These are phyloP conservation scores for Sphaeridia pumilis DNA, from an alignment of 2,888 invertebrate species.

Conservation along the genomic window DNA sequence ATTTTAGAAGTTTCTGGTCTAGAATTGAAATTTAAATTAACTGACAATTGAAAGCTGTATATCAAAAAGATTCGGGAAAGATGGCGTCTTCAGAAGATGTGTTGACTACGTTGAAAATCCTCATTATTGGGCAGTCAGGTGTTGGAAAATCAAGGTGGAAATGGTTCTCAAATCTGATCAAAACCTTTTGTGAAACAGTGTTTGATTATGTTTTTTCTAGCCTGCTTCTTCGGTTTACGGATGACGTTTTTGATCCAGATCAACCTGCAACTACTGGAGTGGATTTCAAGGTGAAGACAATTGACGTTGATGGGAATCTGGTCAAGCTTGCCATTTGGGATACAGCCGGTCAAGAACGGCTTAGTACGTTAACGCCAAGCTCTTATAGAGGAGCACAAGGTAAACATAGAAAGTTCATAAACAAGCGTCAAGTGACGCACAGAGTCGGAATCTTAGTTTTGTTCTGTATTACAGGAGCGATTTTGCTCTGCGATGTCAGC, in stretches of 20 bases:
- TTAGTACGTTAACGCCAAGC: slow-evolving; percentile 83
- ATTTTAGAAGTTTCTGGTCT: too few relatives aligned
- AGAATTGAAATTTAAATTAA: too few relatives aligned
- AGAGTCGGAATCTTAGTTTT: too few relatives aligned
- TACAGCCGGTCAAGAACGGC: slow-evolving; percentile 73
- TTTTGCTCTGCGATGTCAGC: slow-evolving; percentile 87
- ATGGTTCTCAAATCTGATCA: too few relatives aligned
- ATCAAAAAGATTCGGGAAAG: neutral
- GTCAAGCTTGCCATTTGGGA: slow-evolving; percentile 85
- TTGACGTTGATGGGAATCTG: slow-evolving; percentile 83
- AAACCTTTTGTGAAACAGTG: too few relatives aligned
- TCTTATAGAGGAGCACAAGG: slow-evolving; percentile 91
- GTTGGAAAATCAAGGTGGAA: slow-evolving; percentile 98
- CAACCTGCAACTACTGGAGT: slow-evolving; percentile 94
- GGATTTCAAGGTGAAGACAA: slow-evolving; percentile 87
- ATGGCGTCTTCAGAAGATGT: slow-evolving; percentile 45
- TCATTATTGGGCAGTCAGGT: slow-evolving; percentile 94
- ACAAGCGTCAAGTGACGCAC: too few relatives aligned
- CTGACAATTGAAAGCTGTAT: too few relatives aligned
- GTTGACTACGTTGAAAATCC: slow-evolving; percentile 77
- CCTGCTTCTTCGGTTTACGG: slow-evolving; percentile 84
- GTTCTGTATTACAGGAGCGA: too few relatives aligned
- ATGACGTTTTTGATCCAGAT: slow-evolving; percentile 86
- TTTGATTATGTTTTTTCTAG: slow-evolving; percentile 57
- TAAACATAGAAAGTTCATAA: too few relatives aligned